Percentiles rank a stretch among this genome's conserved stretches.
Conservation (phyloP, 2,888 invertebrate genomes). For the Trachelus iudaicus region DNA sequence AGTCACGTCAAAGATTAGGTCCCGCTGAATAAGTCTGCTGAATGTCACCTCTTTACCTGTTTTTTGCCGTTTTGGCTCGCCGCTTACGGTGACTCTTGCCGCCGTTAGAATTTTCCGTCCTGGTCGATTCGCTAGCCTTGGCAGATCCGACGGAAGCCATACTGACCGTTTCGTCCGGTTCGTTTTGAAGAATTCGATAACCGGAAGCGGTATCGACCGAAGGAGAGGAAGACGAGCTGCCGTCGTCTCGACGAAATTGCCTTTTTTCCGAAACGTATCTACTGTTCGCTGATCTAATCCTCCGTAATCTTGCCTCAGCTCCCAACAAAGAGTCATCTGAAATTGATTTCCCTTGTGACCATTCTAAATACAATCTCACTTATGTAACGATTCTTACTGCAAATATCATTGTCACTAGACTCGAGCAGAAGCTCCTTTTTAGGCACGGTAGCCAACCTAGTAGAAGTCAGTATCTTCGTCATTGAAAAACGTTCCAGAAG, state of each 20-base stretch:
- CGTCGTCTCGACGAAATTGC: slow-evolving; percentile 26
- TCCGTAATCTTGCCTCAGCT: slow-evolving; percentile 59
- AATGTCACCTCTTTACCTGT: slow-evolving; percentile 51
- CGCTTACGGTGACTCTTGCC: slow-evolving; percentile 41
- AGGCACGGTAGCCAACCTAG: slow-evolving; percentile 17
- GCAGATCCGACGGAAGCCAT: neutral
- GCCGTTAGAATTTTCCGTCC: slow-evolving; percentile 17
- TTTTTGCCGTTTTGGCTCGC: slow-evolving; percentile 57
- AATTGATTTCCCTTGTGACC: slow-evolving; percentile 1
- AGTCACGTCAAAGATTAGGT: neutral
- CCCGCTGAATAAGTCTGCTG: neutral
- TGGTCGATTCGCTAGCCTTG: neutral
- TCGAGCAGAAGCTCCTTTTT: slow-evolving; percentile 54
- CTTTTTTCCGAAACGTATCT: slow-evolving; percentile 31
- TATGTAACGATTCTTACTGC: slow-evolving; percentile 38
- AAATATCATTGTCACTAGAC: slow-evolving; percentile 59
- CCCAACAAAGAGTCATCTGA: slow-evolving; percentile 62
- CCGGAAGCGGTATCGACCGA: slow-evolving; percentile 46
- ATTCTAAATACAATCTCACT: neutral
- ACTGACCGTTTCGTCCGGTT: slow-evolving; percentile 39
- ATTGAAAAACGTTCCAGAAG: slow-evolving; percentile 33
- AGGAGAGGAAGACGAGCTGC: slow-evolving; percentile 45
- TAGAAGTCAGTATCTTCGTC: slow-evolving; percentile 28
- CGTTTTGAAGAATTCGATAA: slow-evolving; percentile 45
- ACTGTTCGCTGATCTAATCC: slow-evolving; percentile 62